A percentile compares a stretch with the other conserved stretches of the same genome.
These are phyloP conservation scores for Laspeyria flexula DNA, from an alignment of 2,888 invertebrate genomes.

Conservation along the genomic window DNA sequence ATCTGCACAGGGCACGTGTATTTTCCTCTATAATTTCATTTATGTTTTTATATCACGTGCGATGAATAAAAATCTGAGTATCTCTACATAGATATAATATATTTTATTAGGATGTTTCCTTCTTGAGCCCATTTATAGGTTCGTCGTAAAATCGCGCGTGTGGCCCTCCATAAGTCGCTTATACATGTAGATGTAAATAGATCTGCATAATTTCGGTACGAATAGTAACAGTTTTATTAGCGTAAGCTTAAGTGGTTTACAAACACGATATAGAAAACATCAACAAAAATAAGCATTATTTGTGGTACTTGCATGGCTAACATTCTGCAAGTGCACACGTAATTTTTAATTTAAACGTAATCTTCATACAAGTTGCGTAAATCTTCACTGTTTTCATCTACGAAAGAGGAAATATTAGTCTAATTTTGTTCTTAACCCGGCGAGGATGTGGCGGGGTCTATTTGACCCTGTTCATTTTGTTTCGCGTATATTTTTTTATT, in stretches of 20 bases:
- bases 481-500: too few relatives aligned
- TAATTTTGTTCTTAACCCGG: constrained; percentile 8
- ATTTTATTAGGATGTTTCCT: constrained; percentile 7
- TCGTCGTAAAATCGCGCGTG: constrained; percentile 25
- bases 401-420: constrained; percentile 5
- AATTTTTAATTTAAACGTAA: too few relatives aligned
- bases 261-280: not conserved
- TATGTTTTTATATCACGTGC: constrained; percentile 9
- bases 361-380: not conserved
- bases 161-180: constrained; percentile 17
- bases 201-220: constrained; percentile 9
- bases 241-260: too few relatives aligned
- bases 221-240: not conserved
- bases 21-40: not conserved
- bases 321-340: not conserved
- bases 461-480: too few relatives aligned
- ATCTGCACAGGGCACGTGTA: constrained; percentile 4
- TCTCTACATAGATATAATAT: too few relatives aligned
- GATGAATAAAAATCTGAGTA: not conserved
- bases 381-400: not conserved
- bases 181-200: constrained; percentile 18
- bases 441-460: too few relatives aligned
- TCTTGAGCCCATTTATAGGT: constrained; percentile 23
- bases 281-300: not conserved
- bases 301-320: not conserved